A percentile compares a stretch with the other conserved stretches of the same genome.
Evolutionary conservation across 1,140 invertebrate species (phyloP).

Genomic region (Schlechtendalia chinensis): DNA sequence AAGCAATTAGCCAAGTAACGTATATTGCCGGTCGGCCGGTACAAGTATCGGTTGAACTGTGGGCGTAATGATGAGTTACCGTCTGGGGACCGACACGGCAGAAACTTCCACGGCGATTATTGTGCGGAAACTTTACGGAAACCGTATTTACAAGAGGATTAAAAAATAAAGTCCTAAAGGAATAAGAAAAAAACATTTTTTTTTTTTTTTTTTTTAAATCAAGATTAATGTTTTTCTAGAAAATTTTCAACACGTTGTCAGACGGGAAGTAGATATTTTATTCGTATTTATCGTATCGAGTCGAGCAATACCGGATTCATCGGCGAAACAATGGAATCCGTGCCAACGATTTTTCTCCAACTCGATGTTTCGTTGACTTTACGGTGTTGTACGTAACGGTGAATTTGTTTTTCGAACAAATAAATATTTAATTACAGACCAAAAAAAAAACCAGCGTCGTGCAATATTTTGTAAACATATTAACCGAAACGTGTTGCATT

Average conservation of each 20-base stretch:
- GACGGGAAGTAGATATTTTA: not conserved
- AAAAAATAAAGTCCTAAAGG: not conserved
- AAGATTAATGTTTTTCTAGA: constrained; percentile 6
- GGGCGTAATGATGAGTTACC: constrained; percentile 22
- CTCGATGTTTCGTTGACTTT: too few species aligned
- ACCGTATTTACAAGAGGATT: constrained; percentile 31
- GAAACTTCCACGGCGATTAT: constrained; percentile 38
- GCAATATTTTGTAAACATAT: too few species aligned
- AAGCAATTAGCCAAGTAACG: too few species aligned
- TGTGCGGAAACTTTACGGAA: constrained; percentile 35
- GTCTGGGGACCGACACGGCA: constrained; percentile 20
- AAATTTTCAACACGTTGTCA: not conserved
- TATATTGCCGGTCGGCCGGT: too few species aligned
- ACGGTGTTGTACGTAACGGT: too few species aligned
- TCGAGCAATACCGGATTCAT: not conserved
- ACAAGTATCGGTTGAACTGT: not conserved
- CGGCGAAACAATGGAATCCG: too few species aligned
- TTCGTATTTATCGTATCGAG: not conserved
- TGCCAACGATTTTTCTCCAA: too few species aligned
- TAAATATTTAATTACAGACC: too few species aligned
- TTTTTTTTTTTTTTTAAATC: too few species aligned
- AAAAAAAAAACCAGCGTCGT: too few species aligned
- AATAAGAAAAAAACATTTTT: not conserved
- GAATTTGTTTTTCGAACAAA: too few species aligned
- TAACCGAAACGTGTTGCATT: not conserved